Conservation (phyloP, 2,888 invertebrate genomes). For the Dermolepida albohirtum region DNA sequence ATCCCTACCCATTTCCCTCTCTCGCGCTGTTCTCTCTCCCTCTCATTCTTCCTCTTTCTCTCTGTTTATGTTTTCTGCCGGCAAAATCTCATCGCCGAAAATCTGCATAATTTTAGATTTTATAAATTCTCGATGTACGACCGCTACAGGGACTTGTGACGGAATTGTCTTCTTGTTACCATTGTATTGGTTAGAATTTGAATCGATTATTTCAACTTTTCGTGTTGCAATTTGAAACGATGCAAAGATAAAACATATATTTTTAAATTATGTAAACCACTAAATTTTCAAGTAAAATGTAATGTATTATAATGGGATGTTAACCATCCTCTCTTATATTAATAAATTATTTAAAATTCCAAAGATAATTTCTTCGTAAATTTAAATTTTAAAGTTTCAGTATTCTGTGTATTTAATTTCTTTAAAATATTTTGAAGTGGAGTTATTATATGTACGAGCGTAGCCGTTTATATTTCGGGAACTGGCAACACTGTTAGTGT, state of each 20-base stretch:
- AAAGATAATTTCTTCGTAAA: too few relatives aligned
- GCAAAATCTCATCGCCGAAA: slow-evolving; percentile 46
- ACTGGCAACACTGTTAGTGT: too few relatives aligned
- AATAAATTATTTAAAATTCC: too few relatives aligned
- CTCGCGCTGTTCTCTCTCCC: slow-evolving; percentile 45
- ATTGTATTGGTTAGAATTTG: slow-evolving; percentile 3
- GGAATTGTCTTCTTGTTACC: slow-evolving; percentile 32
- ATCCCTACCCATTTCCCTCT: slow-evolving; percentile 53
- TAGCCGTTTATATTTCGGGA: too few relatives aligned
- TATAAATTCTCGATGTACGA: slow-evolving; percentile 40
- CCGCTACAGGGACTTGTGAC: slow-evolving; percentile 16
- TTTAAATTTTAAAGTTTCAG: too few relatives aligned
- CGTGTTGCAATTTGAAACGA: slow-evolving; percentile 5
- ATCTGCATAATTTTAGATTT: slow-evolving; percentile 65
- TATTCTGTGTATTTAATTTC: too few relatives aligned
- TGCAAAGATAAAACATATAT: neutral
- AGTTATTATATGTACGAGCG: too few relatives aligned
- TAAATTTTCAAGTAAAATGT: too few relatives aligned
- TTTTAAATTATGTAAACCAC: neutral
- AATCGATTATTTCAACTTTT: slow-evolving; percentile 23
- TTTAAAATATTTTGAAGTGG: too few relatives aligned
- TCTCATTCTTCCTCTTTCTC: slow-evolving; percentile 44
- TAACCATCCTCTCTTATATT: too few relatives aligned
- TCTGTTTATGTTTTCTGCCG: slow-evolving; percentile 56
- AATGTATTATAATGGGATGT: too few relatives aligned